Evolutionary conservation across 2,888 invertebrate genomes (phyloP).

Genomic region (Gortyna flavago): DNA sequence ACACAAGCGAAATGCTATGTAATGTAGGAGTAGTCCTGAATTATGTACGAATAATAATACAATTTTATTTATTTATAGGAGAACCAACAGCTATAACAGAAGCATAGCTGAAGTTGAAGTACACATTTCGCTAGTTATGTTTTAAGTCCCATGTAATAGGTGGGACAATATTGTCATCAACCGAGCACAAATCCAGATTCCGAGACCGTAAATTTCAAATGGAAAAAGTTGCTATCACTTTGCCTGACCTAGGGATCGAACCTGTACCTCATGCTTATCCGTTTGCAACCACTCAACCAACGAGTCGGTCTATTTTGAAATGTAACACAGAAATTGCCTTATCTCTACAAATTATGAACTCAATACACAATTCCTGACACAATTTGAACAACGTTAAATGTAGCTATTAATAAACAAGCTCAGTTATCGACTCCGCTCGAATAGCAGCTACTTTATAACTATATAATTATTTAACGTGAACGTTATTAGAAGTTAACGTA

Average conservation of each 20-base stretch:
- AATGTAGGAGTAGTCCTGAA: background rate
- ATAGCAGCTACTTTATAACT: slow-evolving; percentile 5
- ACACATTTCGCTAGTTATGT: background rate
- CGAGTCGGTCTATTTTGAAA: background rate
- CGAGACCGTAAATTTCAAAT: background rate
- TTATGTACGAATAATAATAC: background rate
- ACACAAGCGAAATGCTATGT: background rate
- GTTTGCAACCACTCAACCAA: background rate
- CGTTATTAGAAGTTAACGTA: background rate
- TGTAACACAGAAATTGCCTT: background rate
- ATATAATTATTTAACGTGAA: slow-evolving; percentile 21
- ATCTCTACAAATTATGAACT: background rate
- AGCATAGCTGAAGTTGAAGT: too few relatives aligned
- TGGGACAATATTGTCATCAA: background rate
- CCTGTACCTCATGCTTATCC: background rate
- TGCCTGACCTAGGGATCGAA: background rate
- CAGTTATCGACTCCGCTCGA: background rate
- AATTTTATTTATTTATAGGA: too few relatives aligned
- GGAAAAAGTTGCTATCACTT: background rate
- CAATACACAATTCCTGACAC: slow-evolving; percentile 2
- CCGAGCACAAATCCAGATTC: too few relatives aligned
- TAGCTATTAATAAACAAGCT: slow-evolving; percentile 24
- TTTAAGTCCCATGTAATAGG: background rate
- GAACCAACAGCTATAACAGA: too few relatives aligned
- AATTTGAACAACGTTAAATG: slow-evolving; percentile 11